These are phyloP conservation scores for Eupeodes luniger DNA, from an alignment of 2,888 invertebrate species.

Conservation along the genomic window DNA sequence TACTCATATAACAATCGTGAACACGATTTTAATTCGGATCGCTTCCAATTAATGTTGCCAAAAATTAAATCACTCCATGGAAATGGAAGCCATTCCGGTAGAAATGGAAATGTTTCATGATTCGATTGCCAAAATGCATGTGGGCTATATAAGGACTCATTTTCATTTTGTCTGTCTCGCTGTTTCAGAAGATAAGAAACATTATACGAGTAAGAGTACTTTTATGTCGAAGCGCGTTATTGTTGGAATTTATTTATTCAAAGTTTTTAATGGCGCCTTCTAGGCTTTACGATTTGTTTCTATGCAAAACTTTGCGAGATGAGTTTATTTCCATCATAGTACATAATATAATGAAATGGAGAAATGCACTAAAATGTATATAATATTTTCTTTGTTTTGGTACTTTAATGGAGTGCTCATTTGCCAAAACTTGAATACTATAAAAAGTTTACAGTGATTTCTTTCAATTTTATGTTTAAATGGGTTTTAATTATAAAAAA, in stretches of 20 bases:
- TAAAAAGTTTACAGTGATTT: too few relatives aligned
- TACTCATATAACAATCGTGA: not conserved
- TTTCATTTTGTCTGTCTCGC: not conserved
- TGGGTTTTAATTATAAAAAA: too few relatives aligned
- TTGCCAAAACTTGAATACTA: not conserved
- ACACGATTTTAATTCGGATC: conserved; percentile 42
- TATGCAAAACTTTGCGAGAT: conserved; percentile 14
- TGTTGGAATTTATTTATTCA: conserved; percentile 17
- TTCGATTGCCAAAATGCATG: conserved; percentile 61
- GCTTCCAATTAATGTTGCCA: conserved; percentile 67
- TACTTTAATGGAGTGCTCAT: not conserved
- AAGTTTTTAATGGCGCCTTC: conserved; percentile 36
- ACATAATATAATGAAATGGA: not conserved
- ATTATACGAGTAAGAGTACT: not conserved
- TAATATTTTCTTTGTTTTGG: not conserved
- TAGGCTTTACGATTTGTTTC: conserved; percentile 6
- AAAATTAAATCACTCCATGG: conserved; percentile 64
- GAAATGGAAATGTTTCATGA: conserved; percentile 53
- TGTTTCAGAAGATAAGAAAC: conserved; percentile 3
- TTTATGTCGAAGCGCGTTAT: not conserved
- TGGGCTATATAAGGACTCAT: not conserved
- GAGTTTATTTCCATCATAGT: conserved; percentile 9
- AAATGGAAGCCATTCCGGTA: conserved; percentile 47
- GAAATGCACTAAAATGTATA: not conserved
- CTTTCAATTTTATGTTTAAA: too few relatives aligned